A percentile compares a stretch with the other conserved stretches of the same genome.
phyloP scores from a whole-genome alignment of 2,888 invertebrate genomes.

The Thereva nobilitata region DNA sequence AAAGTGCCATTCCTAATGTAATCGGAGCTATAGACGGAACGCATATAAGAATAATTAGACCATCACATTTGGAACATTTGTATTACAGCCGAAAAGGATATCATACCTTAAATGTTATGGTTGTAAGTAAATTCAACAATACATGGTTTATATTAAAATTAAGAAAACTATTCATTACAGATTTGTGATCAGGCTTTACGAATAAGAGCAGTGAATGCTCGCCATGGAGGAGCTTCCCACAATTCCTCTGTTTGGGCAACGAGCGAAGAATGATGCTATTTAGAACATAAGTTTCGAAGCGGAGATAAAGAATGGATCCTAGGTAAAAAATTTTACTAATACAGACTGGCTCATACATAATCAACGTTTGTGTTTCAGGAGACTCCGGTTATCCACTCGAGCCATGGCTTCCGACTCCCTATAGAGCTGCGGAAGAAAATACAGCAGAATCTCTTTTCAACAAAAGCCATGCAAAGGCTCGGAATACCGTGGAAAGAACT shows the following conservation, averaged over 20 bases:
- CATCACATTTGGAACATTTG: not conserved
- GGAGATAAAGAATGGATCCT: not conserved
- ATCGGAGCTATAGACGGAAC: not conserved
- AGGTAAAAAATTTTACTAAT: not conserved
- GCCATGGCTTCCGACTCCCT: constrained; percentile 5
- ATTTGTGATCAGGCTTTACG: not conserved
- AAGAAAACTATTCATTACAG: not conserved
- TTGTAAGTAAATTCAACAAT: not conserved
- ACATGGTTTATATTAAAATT: not conserved
- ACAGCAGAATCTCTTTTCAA: not conserved
- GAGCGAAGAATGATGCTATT: not conserved
- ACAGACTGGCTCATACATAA: not conserved
- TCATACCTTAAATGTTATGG: not conserved
- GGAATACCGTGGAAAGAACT: not conserved
- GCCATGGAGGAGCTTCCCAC: not conserved
- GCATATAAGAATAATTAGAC: not conserved
- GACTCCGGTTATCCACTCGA: constrained; percentile 2
- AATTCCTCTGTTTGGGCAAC: not conserved
- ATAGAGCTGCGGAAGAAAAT: constrained; percentile 1
- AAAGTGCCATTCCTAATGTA: constrained; percentile 1
- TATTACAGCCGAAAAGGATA: not conserved
- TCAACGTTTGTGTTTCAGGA: not conserved
- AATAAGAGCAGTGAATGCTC: constrained; percentile 1
- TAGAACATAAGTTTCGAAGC: not conserved
- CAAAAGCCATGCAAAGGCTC: not conserved